Base-by-base conservation (phyloP, 2,797 vertebrate species). In the Sebastiscus tertius region DNA sequence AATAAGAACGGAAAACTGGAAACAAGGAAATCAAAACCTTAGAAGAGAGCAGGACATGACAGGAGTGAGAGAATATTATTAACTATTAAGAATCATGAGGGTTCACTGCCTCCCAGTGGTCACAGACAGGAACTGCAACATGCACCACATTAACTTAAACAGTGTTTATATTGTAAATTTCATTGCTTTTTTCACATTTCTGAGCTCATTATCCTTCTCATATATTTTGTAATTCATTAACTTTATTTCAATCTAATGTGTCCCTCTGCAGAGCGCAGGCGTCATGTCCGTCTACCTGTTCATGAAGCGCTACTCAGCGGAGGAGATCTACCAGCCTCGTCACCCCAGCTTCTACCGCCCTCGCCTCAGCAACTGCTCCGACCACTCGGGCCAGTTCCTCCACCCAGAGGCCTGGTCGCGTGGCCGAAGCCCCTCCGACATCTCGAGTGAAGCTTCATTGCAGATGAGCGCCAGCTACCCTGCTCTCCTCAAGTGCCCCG, bases 241-340 rank as follows among this genome's bases (percentile, higher is more conserved):
- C 13, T 59, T 59, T 18, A 27, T 67, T 63, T 31, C 2, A 10
- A 7, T 70, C 3, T 31, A 1, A 8, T 61, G 39, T 20, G 5
- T 74, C 7, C 29, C 18, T 1, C 18, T 73, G 4, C 94, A 97
- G 97, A 97, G 96, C 0, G 97, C 97, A 0, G 97, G 97, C 1
- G 97, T 98, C 87, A 97, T 97, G 97, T 97, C 97, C 0, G 97
- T 98, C 54, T 97, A 98, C 91, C 94, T 98, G 75, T 98, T 98
- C 93, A 98, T 97, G 97, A 97, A 97, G 80, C 93, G 93, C 31
- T 93, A 95, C 87, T 84, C 96, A 0, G 96, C 96, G 0, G 97
- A 97, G 91, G 97, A 97, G 81, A 88, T 96, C 55, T 97, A 97
- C 92, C 93, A 96, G 29, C 96, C 96, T 1, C 96, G 95, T 10